phyloP scores from a whole-genome alignment of 1,140 invertebrate genomes.

The Meteorus sp. region DNA sequence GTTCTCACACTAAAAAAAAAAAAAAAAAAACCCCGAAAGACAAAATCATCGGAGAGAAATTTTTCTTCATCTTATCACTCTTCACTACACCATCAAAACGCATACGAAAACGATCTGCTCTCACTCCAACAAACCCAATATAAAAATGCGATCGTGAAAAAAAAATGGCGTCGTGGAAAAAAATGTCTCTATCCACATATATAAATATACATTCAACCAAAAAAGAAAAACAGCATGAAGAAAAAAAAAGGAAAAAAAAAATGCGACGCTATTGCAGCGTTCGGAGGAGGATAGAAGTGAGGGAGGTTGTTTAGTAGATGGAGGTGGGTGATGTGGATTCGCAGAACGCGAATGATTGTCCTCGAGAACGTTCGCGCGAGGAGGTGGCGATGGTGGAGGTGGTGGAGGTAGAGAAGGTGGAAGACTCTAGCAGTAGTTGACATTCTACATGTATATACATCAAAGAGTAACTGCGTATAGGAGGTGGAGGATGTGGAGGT shows the following conservation, averaged over 20 bases:
- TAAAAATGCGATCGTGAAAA: too few relatives aligned
- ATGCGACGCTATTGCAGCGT: too few relatives aligned
- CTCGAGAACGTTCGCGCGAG: neutral
- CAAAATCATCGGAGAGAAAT: neutral
- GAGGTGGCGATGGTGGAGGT: neutral
- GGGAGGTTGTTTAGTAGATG: neutral
- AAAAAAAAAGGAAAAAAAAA: too few relatives aligned
- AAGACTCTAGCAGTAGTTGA: neutral
- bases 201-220: too few relatives aligned
- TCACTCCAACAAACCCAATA: too few relatives aligned
- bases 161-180: too few relatives aligned
- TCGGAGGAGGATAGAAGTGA: too few relatives aligned
- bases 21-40: neutral
- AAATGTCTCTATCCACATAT: too few relatives aligned
- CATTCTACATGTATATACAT: neutral
- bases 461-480: constrained; percentile 7
- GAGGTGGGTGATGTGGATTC: neutral
- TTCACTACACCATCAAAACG: too few relatives aligned
- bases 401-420: constrained; percentile 7
- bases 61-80: too few relatives aligned
- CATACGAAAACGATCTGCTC: too few relatives aligned
- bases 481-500: constrained; percentile 4
- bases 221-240: too few relatives aligned
- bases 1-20: neutral
- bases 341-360: neutral